Evolutionary conservation across 2,888 invertebrate species (phyloP).

Genomic region (Eustalomyia histrio): DNA sequence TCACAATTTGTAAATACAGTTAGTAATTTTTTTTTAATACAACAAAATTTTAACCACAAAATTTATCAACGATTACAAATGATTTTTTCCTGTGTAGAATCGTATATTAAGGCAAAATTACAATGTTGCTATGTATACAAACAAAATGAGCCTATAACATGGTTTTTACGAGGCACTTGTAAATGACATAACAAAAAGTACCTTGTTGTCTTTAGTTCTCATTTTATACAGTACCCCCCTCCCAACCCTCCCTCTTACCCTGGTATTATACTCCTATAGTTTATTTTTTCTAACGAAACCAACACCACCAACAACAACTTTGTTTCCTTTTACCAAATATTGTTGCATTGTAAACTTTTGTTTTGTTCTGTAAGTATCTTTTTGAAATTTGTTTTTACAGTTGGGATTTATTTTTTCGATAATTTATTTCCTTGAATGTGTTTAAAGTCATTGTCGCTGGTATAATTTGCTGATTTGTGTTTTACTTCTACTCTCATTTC

Average conservation of each 20-base stretch:
- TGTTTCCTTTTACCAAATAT: constrained; percentile 18
- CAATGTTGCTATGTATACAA: constrained; percentile 25
- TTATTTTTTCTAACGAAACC: background rate
- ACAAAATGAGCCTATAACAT: constrained; percentile 42
- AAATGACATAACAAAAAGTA: constrained; percentile 38
- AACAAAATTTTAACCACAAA: no score
- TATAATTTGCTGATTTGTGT: constrained; percentile 35
- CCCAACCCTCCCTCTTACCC: background rate
- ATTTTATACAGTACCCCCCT: background rate
- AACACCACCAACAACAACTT: background rate
- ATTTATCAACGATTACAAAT: no score
- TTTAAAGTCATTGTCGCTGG: constrained; percentile 21
- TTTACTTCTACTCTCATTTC: no score
- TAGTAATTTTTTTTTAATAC: no score
- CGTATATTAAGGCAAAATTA: constrained; percentile 12
- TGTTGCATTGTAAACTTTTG: constrained; percentile 29
- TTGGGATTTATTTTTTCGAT: background rate
- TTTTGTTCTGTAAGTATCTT: background rate
- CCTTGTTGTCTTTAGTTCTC: constrained; percentile 25
- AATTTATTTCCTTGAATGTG: constrained; percentile 42
- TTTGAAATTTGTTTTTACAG: background rate
- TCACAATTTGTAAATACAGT: no score
- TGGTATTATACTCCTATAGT: background rate
- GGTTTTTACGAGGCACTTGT: constrained; percentile 44
- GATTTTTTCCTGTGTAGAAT: constrained; percentile 17